Conservation (phyloP, 2,797 vertebrate species). For the Numenius phaeopus region DNA sequence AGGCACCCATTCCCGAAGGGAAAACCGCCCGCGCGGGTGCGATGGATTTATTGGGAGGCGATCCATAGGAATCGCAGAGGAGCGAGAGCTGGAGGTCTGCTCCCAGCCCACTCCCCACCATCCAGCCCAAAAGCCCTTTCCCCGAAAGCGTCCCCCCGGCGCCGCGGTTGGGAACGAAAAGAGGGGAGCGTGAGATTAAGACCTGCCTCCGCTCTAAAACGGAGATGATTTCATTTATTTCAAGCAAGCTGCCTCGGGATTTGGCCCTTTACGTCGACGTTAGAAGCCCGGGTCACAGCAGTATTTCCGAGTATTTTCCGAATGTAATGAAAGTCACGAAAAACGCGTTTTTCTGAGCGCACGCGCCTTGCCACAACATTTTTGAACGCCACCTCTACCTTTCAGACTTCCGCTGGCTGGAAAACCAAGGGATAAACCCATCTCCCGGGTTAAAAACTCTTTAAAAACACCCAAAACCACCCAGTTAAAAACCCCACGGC, state of each 20-base stretch:
- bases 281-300: background rate
- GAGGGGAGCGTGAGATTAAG: background rate
- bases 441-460: background rate
- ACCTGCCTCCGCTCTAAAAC: background rate
- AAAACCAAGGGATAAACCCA: background rate
- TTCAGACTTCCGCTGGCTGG: background rate
- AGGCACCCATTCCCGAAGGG: background rate
- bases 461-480: background rate
- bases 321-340: background rate
- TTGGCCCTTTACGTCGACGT: background rate
- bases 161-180: background rate
- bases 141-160: background rate
- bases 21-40: too few relatives aligned
- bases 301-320: background rate
- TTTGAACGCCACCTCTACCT: background rate
- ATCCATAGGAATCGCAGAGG: background rate
- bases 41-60: background rate
- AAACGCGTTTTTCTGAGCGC: background rate
- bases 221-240: background rate
- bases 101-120: background rate
- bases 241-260: background rate
- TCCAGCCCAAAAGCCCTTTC: background rate
- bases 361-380: background rate
- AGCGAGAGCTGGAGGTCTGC: background rate
- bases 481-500: background rate